Conservation (phyloP, 1,140 invertebrate species). For the Drosophila mojavensis region DNA sequence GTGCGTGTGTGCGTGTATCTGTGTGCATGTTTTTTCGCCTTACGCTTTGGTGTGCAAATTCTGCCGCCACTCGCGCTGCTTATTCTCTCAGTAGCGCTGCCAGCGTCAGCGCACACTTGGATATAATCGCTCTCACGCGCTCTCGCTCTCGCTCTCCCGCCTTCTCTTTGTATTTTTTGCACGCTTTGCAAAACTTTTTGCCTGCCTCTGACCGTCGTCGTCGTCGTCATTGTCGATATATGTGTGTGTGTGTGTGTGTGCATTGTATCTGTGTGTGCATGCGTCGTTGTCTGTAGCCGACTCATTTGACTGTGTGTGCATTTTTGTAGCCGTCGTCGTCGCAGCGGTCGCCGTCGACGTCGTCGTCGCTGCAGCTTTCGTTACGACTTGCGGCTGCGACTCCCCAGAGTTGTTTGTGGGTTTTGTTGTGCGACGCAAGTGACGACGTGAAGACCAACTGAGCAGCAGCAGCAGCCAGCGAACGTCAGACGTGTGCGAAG, state of each 20-base stretch:
- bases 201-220: slow-evolving; percentile 46
- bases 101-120: slow-evolving; percentile 27
- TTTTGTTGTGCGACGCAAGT: slow-evolving; percentile 83
- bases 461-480: slow-evolving; percentile 62
- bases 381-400: slow-evolving; percentile 73
- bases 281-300: slow-evolving; percentile 61
- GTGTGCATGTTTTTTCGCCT: slow-evolving; percentile 68
- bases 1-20: slow-evolving; percentile 32
- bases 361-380: slow-evolving; percentile 67
- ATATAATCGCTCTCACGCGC: slow-evolving; percentile 14
- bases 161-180: slow-evolving; percentile 56
- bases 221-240: slow-evolving; percentile 1
- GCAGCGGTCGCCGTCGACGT: slow-evolving; percentile 15
- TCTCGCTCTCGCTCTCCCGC: slow-evolving; percentile 17
- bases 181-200: slow-evolving; percentile 68
- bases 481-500: slow-evolving; percentile 73
- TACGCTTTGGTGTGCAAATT: slow-evolving; percentile 80
- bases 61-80: slow-evolving; percentile 68
- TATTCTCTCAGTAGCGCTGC: slow-evolving; percentile 41
- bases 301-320: slow-evolving; percentile 65
- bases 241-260: slow-evolving; percentile 44
- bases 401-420: slow-evolving; percentile 74
- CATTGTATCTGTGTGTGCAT: slow-evolving; percentile 50
- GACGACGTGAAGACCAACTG: slow-evolving; percentile 76
- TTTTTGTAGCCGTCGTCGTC: slow-evolving; percentile 59